A percentile compares a stretch with the other conserved stretches of the same genome.
These are phyloP conservation scores for Criorhina ranunculi DNA, from an alignment of 2,888 invertebrate species.

Conservation along the genomic window DNA sequence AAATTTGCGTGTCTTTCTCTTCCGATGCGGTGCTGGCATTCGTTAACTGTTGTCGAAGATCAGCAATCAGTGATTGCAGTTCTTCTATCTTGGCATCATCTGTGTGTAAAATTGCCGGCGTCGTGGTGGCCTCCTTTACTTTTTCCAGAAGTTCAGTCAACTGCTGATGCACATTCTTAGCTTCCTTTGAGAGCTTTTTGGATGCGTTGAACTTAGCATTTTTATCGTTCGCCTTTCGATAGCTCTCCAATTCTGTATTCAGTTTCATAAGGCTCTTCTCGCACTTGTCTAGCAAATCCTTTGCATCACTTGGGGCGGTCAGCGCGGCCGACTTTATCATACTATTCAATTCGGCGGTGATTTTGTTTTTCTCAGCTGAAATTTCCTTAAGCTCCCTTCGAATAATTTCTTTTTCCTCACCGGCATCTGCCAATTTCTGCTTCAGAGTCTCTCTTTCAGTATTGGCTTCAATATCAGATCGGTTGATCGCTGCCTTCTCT, in stretches of 20 bases:
- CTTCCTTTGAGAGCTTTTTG: slow-evolving; percentile 83
- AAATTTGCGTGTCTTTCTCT: slow-evolving; percentile 85
- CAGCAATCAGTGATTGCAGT: slow-evolving; percentile 84
- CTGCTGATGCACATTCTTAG: slow-evolving; percentile 82
- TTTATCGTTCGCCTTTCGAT: slow-evolving; percentile 83
- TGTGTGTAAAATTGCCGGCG: slow-evolving; percentile 78
- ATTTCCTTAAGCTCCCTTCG: slow-evolving; percentile 79
- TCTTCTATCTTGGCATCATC: slow-evolving; percentile 79
- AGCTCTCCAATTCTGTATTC: slow-evolving; percentile 83
- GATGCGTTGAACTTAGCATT: slow-evolving; percentile 82
- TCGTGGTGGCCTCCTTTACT: slow-evolving; percentile 81
- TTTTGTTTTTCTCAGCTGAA: slow-evolving; percentile 79
- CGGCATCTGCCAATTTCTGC: slow-evolving; percentile 84
- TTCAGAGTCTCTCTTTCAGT: slow-evolving; percentile 78
- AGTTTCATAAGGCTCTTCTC: slow-evolving; percentile 81
- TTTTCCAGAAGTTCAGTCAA: slow-evolving; percentile 81
- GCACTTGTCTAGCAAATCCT: slow-evolving; percentile 81
- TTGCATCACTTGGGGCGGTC: slow-evolving; percentile 67
- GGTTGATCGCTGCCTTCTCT: slow-evolving; percentile 85
- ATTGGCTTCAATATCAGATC: slow-evolving; percentile 74
- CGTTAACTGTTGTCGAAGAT: slow-evolving; percentile 85
- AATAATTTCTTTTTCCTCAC: slow-evolving; percentile 84
- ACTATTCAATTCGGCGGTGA: slow-evolving; percentile 81
- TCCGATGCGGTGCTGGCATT: slow-evolving; percentile 85
- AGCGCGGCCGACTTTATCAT: slow-evolving; percentile 82